These are phyloP conservation scores for Phrynosoma blainvillii DNA, from an alignment of 2,113 vertebrate genomes.

Conservation along the genomic window DNA sequence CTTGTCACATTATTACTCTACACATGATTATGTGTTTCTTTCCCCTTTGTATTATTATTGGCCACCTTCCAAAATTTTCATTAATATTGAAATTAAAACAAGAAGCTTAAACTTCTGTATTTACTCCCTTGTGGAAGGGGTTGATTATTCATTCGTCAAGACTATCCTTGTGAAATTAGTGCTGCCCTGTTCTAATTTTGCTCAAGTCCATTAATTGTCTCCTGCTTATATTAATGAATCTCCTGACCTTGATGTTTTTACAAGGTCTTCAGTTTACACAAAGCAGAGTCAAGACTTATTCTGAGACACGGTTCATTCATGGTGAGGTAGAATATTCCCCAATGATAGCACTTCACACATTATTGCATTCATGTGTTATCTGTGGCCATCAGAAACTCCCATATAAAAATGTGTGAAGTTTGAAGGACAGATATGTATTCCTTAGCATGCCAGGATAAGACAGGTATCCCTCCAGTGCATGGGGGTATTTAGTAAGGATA, in stretches of 20 bases:
- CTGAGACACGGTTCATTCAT: neutral
- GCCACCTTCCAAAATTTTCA: neutral
- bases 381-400: too few species aligned
- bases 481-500: too few species aligned
- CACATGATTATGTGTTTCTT: neutral
- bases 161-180: neutral
- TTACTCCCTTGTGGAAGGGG: neutral
- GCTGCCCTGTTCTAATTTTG: neutral
- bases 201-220: neutral
- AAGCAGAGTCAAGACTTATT: neutral
- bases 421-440: too few species aligned
- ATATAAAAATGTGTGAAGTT: too few species aligned
- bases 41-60: slow-evolving; percentile 6
- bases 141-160: neutral
- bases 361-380: too few species aligned
- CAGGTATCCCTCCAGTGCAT: too few species aligned
- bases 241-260: neutral
- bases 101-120: neutral
- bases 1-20: neutral
- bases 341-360: too few species aligned
- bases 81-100: neutral
- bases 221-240: neutral
- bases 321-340: too few species aligned
- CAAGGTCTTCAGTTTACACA: neutral
- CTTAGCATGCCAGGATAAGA: too few species aligned